Conservation (phyloP, 2,113 vertebrate genomes). For the Etheostoma spectabile region DNA sequence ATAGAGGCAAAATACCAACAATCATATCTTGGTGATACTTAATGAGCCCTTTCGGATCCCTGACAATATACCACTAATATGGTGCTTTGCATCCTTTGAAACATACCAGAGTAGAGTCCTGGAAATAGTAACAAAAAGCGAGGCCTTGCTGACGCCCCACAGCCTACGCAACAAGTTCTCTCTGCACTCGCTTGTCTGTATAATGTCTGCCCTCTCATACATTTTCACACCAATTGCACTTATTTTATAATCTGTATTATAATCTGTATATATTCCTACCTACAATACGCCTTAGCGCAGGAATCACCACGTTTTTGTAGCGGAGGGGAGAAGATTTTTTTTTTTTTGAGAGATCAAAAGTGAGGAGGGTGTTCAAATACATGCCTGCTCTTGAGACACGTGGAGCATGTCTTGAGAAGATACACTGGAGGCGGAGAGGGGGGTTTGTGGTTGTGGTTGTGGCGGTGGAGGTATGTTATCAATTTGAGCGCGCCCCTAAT, state of each 20-base stretch:
- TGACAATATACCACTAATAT: constrained; percentile 81
- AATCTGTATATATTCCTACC: constrained; percentile 5
- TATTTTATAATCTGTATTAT: neutral
- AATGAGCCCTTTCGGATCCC: constrained; percentile 79
- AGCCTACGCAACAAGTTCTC: constrained; percentile 25
- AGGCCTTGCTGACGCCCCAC: constrained; percentile 46
- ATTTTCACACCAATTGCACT: constrained; percentile 14
- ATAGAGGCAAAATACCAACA: constrained; percentile 78
- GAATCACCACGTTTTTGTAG: neutral
- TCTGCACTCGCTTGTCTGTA: neutral
- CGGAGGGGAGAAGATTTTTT: constrained; percentile 27
- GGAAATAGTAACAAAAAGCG: constrained; percentile 74
- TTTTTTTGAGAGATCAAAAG: constrained; percentile 45
- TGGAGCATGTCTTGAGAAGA: constrained; percentile 72
- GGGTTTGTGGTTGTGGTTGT: neutral
- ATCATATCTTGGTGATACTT: constrained; percentile 76
- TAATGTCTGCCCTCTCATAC: neutral
- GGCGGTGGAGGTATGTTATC: constrained; percentile 73
- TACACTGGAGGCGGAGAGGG: constrained; percentile 20
- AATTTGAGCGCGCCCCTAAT: constrained; percentile 82
- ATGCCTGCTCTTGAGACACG: constrained; percentile 61
- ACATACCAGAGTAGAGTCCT: constrained; percentile 62
- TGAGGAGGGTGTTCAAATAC: constrained; percentile 52
- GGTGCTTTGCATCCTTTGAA: constrained; percentile 75
- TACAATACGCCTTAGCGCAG: neutral